Evolutionary conservation across 2,113 vertebrate genomes (phyloP).

Genomic region (Tautogolabrus adspersus): DNA sequence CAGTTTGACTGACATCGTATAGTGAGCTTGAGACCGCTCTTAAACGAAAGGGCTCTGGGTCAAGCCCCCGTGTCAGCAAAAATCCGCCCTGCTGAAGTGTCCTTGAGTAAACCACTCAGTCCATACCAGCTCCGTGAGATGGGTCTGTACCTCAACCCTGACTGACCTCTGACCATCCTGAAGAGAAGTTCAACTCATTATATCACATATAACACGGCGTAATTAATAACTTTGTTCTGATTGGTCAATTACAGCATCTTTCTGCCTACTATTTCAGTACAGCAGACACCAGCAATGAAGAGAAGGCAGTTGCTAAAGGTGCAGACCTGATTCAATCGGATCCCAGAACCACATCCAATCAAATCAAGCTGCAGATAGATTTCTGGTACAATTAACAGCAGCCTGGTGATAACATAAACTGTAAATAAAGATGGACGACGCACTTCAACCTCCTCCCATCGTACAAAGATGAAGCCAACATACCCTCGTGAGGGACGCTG

Average conservation of each 20-base stretch:
- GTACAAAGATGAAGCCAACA: too few species aligned
- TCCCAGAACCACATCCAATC: too few species aligned
- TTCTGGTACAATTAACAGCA: too few species aligned
- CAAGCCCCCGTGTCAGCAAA: conserved; percentile 39
- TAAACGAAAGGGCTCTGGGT: conserved; percentile 47
- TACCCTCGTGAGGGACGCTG: too few species aligned
- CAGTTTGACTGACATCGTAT: conserved; percentile 30
- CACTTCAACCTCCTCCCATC: too few species aligned
- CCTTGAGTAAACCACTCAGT: conserved; percentile 47
- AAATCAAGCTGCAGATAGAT: too few species aligned
- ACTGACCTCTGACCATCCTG: conserved; percentile 58
- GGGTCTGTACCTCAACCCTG: conserved; percentile 19
- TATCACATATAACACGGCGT: neutral
- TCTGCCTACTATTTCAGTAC: neutral
- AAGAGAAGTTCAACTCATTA: conserved; percentile 5
- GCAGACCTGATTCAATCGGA: too few species aligned
- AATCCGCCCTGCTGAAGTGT: conserved; percentile 51
- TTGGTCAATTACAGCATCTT: neutral
- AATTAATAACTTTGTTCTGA: neutral
- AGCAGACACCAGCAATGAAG: neutral
- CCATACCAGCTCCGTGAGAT: neutral
- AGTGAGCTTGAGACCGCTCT: conserved; percentile 24
- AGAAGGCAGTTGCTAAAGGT: neutral
- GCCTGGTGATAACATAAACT: too few species aligned
- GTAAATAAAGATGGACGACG: too few species aligned